Evolutionary conservation across 1,140 invertebrate species (phyloP).

Genomic region (Penaeus vannamei): DNA sequence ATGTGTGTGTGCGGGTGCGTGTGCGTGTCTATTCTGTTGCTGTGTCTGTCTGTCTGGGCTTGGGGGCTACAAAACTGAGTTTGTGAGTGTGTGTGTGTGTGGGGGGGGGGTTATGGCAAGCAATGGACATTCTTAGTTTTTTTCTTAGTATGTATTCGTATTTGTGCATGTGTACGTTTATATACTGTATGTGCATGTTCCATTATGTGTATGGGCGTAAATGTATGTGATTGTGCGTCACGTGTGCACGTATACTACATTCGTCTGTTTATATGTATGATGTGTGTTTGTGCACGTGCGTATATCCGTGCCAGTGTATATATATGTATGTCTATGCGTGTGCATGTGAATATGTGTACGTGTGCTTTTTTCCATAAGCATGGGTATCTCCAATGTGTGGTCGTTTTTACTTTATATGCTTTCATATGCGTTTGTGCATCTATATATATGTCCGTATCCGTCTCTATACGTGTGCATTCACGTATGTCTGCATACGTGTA

Average conservation of each 20-base stretch:
- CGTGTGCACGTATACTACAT: not conserved
- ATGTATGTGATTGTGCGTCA: conserved; percentile 21
- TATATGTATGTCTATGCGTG: not conserved
- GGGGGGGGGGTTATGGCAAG: not conserved
- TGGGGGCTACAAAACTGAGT: no score
- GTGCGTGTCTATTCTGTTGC: no score
- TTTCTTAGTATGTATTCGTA: not conserved
- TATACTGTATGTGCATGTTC: no score
- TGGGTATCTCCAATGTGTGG: not conserved
- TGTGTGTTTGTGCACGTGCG: not conserved
- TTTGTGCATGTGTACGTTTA: no score
- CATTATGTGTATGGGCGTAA: conserved; percentile 8
- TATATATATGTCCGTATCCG: not conserved
- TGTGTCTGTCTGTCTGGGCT: no score
- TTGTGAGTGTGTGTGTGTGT: not conserved
- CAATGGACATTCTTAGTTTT: no score
- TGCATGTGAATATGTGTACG: conserved; percentile 7
- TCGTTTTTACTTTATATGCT: not conserved
- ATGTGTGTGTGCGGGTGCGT: no score
- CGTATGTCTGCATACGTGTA: no score
- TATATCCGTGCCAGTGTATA: no score
- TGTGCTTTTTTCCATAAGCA: not conserved
- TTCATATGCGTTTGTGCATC: not conserved
- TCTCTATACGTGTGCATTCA: not conserved
- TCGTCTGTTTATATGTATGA: not conserved